Conservation (phyloP, 2,888 invertebrate species). For the Mythimna vitellina region DNA sequence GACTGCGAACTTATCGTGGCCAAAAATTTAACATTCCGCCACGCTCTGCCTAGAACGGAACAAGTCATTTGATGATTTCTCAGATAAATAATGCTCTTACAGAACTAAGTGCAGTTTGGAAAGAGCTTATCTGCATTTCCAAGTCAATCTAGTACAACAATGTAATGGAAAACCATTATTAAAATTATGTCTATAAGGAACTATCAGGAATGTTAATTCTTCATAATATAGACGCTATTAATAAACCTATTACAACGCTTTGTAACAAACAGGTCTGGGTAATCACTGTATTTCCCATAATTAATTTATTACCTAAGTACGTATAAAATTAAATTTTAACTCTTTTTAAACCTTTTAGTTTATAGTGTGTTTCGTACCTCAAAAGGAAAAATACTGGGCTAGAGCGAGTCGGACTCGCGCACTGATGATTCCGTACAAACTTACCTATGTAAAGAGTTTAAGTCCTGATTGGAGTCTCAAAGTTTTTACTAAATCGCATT, state of each 20-base stretch:
- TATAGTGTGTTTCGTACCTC: too few relatives aligned
- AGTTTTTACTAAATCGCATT: too few relatives aligned
- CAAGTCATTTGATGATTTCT: too few relatives aligned
- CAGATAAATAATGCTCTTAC: neutral
- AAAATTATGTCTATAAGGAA: conserved; percentile 32
- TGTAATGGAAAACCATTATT: neutral
- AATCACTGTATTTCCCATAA: conserved; percentile 25
- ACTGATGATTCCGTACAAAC: too few relatives aligned
- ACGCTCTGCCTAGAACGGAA: too few relatives aligned
- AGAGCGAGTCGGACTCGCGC: too few relatives aligned
- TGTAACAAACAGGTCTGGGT: conserved; percentile 28
- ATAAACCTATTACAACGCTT: conserved; percentile 1
- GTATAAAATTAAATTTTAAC: conserved; percentile 11
- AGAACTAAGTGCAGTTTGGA: neutral
- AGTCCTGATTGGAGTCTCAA: too few relatives aligned
- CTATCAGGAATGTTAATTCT: neutral
- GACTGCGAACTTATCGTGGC: too few relatives aligned
- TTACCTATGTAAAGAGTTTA: too few relatives aligned
- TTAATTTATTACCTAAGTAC: conserved; percentile 19
- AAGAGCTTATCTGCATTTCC: neutral
- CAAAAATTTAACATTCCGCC: too few relatives aligned
- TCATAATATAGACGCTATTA: neutral
- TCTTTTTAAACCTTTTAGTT: conserved; percentile 15
- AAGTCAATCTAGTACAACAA: neutral
- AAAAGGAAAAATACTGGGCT: too few relatives aligned